Base-by-base conservation (phyloP, 2,797 vertebrate species). In the Lepus oiostolus region DNA sequence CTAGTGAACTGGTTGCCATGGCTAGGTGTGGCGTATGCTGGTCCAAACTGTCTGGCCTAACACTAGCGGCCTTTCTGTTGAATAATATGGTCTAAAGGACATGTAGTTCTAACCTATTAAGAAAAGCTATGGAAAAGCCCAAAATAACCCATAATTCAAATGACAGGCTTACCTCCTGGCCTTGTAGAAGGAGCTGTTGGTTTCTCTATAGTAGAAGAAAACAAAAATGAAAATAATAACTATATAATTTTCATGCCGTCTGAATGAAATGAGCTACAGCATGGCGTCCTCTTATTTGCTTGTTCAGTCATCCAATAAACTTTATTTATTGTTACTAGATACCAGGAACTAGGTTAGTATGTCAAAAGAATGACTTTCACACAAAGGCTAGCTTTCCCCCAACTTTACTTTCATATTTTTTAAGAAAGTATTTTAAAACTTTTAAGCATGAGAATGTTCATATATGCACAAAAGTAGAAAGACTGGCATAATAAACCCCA, bases 171-270 rank as follows among this genome's bases (percentile, higher is more conserved):
- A 98, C 98, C 98, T 96, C 54, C 63, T 50, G 7, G 84, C 19
- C 90, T 96, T 50, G 0, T 6, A 17, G 98, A 96, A 92, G 95
- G 85, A 87, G 26, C 76, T 0, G 94, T 98, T 94, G 97, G 95
- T 42, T 97, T 98, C 77, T 98, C 98, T 98, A 88, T 30, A 82
- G 91, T 28, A 70, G 97, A 86, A 94, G 81, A 70, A 88, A 92
- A 71, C 65, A 95, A 92, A 85, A 71, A 94, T 0, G 79, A 9
- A 30, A 76, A 85, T 24, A 60, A 32, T 38, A 86, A 75, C 81
- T 13, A 35, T 58, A 58, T 58, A n/a, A 85, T 92, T 85, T 84
- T 72, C 50, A 38, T 42, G 16, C 17, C 32, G 58, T 71, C 42
- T 81, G 70, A 60, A 35, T 93, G 52, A 97, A 95, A 84, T 42